Base-by-base conservation (phyloP, 2,113 vertebrate genomes). In the Pteronura brasiliensis region DNA sequence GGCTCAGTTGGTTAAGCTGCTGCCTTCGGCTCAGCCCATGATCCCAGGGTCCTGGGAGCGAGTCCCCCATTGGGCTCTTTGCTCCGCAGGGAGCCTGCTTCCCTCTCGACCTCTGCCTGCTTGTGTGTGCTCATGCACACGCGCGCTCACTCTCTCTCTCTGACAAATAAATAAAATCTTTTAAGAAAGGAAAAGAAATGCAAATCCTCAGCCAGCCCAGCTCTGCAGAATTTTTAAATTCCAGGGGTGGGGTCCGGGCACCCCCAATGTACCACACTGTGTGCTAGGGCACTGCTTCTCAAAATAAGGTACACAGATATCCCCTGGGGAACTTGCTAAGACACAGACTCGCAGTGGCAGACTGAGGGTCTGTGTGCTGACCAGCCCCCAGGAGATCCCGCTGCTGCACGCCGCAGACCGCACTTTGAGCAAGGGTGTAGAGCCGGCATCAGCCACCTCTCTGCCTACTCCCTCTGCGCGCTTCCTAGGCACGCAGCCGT, bases 201-300 rank as follows among this genome's bases (percentile, higher is more conserved):
- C 84, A 87, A 77, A 89, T 82, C 65, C 39, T 44, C 34, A 9
- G 5, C 34, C 4, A 1, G 18, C 61, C 44, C 42, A 39, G 55
- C 42, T 10, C 52, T 65, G 34, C 44, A 93, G 69, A 25, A 57
- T 83, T 59, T 31, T 31, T 81, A 77, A 83, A 71, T 25, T 44
- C 4, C 34, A 27, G 4, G 29, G 57, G 63, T 14, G 17, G 34
- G 52, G 20, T 12, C 42, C 27, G 5, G 81, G 10, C 39, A 21
- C 4, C 6, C 8, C 3, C 12, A 20, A 17, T 36, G 59, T 5
- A 23, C 21, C 8, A n/a, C 2, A 76, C 4, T 9, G 27, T 20
- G 92, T n/a, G n/a, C 67, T 34, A n/a, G 55, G 23, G 23, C 20
- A 47, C 49, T 55, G 81, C 21, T 61, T 91, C 63, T 81, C 47